Conservation (phyloP, 2,113 vertebrate genomes). For the Butorides virescens region DNA sequence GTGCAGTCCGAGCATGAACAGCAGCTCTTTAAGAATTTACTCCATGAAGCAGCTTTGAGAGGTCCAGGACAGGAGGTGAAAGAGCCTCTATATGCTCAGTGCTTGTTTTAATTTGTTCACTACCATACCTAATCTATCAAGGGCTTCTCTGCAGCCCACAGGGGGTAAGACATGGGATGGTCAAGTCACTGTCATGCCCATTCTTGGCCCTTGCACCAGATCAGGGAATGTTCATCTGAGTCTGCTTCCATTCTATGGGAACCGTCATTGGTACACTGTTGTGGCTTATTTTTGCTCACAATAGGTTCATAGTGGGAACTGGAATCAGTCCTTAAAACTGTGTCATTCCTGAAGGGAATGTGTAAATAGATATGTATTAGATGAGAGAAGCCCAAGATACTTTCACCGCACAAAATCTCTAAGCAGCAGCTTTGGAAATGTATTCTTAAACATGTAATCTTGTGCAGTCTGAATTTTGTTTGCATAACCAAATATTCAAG, state of each 20-base stretch:
- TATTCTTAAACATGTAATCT: neutral
- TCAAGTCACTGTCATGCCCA: neutral
- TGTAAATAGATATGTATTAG: neutral
- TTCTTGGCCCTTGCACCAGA: neutral
- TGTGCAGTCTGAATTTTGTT: neutral
- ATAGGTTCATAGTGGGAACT: neutral
- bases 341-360: neutral
- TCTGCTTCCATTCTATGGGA: neutral
- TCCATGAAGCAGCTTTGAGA: neutral
- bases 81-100: neutral
- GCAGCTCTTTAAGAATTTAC: neutral
- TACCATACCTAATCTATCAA: neutral
- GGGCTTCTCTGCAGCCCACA: neutral
- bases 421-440: neutral
- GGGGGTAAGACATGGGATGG: neutral
- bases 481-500: neutral
- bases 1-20: neutral
- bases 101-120: neutral
- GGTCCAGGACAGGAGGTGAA: neutral
- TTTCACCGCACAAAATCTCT: neutral
- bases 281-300: neutral
- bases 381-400: neutral
- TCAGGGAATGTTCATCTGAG: neutral
- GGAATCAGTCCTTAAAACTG: neutral
- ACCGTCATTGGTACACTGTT: neutral